phyloP scores from a whole-genome alignment of 2,797 vertebrate species.

The Tapirus indicus region DNA sequence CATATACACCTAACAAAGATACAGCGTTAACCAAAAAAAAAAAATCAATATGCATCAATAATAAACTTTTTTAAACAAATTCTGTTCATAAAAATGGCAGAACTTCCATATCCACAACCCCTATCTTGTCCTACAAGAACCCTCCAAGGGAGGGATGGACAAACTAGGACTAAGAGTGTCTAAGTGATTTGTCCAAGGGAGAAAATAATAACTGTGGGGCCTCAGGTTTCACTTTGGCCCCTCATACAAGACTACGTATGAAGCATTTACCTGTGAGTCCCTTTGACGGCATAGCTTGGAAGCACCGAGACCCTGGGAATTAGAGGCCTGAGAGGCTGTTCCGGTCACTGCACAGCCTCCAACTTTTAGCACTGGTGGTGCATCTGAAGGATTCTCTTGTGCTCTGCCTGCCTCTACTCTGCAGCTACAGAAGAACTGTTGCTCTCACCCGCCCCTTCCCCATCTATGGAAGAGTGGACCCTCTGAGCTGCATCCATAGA shows the following conservation, averaged over 20 bases:
- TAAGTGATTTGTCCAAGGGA: background rate
- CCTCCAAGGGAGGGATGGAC: background rate
- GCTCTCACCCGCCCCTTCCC: rapidly evolving
- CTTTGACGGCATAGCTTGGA: rapidly evolving
- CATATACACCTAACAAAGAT: background rate
- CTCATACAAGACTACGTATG: rapidly evolving
- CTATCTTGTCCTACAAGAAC: background rate
- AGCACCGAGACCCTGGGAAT: background rate
- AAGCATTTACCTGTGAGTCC: rapidly evolving
- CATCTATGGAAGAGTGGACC: rapidly evolving
- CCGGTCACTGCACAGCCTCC: background rate
- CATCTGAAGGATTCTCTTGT: background rate
- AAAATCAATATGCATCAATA: background rate
- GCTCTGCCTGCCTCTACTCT: background rate
- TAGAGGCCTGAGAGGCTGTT: background rate
- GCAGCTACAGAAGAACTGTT: background rate
- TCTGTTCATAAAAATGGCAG: background rate
- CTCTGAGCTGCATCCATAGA: background rate
- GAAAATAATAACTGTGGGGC: background rate
- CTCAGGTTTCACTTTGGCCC: background rate
- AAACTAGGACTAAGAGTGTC: background rate
- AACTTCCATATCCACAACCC: too few relatives aligned
- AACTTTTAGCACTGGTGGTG: rapidly evolving
- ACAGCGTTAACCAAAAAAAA: background rate
- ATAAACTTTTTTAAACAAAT: background rate